Base-by-base conservation (phyloP, 2,797 vertebrate species). In the Lithobates sylvaticus region DNA sequence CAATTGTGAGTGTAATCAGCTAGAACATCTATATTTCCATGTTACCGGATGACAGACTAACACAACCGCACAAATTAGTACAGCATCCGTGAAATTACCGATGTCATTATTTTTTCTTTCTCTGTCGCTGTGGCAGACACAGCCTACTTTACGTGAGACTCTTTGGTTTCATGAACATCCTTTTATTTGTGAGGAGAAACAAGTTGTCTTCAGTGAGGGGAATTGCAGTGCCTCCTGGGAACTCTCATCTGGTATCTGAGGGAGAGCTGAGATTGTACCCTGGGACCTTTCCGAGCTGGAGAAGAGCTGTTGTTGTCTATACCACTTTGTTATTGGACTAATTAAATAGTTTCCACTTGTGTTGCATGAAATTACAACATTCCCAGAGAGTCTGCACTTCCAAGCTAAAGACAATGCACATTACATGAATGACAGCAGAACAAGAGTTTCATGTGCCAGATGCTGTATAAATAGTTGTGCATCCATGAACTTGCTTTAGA, bases 301-400 rank as follows among this genome's bases (percentile, higher is more conserved):
- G 72, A 83, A 50, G 71, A 83, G 71, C 79, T 81, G 79, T 81
- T 81, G 36, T 47, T 83, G 81, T 83, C 50, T 83, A 74, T 83
- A 64, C 61, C 71, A 83, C 50, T 83, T 73, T 73, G 58, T 65
- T 73, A 65, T 83, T 74, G 81, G 34, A 73, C 81, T 83, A 74
- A 83, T 83, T 83, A 61, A 65, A 71, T 74, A 65, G 34, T 74
- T 83, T 83, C 81, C 81, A 74, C 34, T 74, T 81, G 78, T 71
- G 29, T 81, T 81, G 78, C 78, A 81, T 81, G 78, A 81, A 81
- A 81, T 81, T 68, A 58, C 44, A 71, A 71, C 70, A 68, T 81
- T 81, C 44, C 67, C 68, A 71, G 47, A 44, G 69, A 73, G 70
- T 82, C 50, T 44, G 50, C n/a, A 39, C 15, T 74, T 64, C 29